phyloP scores from a whole-genome alignment of 2,113 vertebrate genomes.

The Lamprologus lemairii region DNA sequence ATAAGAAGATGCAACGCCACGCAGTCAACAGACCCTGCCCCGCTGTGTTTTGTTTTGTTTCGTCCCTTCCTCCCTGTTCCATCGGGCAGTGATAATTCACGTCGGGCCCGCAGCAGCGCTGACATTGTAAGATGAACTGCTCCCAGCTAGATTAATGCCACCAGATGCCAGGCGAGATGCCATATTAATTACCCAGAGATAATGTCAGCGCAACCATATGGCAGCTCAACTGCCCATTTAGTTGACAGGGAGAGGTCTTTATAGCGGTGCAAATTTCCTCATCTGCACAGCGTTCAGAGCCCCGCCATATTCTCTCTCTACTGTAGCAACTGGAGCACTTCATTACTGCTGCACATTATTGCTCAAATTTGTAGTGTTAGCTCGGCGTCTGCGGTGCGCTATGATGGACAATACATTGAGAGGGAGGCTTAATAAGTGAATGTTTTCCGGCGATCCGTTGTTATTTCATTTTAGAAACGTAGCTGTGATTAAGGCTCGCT shows the following conservation, averaged over 20 bases:
- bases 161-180: conserved; percentile 77
- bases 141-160: conserved; percentile 74
- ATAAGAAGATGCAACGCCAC: background rate
- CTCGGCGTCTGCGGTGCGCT: background rate
- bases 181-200: conserved; percentile 78
- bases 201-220: conserved; percentile 77
- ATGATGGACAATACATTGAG: background rate
- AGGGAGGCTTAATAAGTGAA: background rate
- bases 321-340: conserved; percentile 21
- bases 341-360: background rate
- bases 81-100: conserved; percentile 67
- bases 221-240: conserved; percentile 73
- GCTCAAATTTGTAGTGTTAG: background rate
- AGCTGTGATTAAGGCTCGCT: background rate
- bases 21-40: background rate
- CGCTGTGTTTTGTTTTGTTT: conserved; percentile 24
- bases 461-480: background rate
- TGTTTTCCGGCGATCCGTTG: background rate
- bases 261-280: conserved; percentile 52
- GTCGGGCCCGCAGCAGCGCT: conserved; percentile 41
- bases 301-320: background rate
- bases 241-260: conserved; percentile 72
- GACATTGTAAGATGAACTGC: conserved; percentile 61
- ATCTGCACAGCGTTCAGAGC: conserved; percentile 7
- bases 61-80: conserved; percentile 24